Base-by-base conservation (phyloP, 1,140 invertebrate species). In the Drosophila navojoa region DNA sequence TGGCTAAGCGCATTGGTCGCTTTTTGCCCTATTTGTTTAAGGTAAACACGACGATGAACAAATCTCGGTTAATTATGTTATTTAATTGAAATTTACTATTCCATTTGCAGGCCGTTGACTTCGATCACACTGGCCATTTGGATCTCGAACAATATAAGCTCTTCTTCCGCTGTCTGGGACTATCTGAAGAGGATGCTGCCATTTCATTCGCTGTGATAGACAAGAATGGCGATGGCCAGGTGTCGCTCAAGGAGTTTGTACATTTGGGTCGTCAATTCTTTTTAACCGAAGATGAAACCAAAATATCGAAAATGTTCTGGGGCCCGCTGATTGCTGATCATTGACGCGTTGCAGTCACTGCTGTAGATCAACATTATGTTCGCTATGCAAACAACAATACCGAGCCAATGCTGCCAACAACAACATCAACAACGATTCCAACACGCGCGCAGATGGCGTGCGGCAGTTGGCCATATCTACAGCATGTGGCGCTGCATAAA, bases 241-340 rank as follows among this genome's bases (percentile, higher is more conserved):
- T 97, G 35, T 96, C 94, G 40, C 84, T 95, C 15, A 94, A 96
- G 90, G 96, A 97, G 90, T 97, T 97, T 86, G 94, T 97, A 1
- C 95, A 95, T 86, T 92, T 96, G 47, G 96, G 96, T 10, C 94
- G 95, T 66, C 96, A 97, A 55, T 97, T 95, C 92, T 96, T 97
- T 92, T 92, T 95, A 13, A 95, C 95, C 2, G 95, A 97, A 92
- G 95, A 97, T 91, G 94, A 96, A 76, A 93, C 92, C 3, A 94
- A 93, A 77, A 95, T 96, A 42, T 96, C 96, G 79, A 96, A 96
- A 92, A 95, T 96, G 93, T 97, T 97, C 80, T 97, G 96, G 96
- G 96, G 96, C 40, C 96, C 96, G 7, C 91, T 97, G 9, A 85
- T 90, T 59, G 69, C 76, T 66, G 79, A 92, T 76, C 90, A 92